These are phyloP conservation scores for Drosophila pseudoobscura DNA, from an alignment of 1,140 invertebrate genomes.

Conservation along the genomic window DNA sequence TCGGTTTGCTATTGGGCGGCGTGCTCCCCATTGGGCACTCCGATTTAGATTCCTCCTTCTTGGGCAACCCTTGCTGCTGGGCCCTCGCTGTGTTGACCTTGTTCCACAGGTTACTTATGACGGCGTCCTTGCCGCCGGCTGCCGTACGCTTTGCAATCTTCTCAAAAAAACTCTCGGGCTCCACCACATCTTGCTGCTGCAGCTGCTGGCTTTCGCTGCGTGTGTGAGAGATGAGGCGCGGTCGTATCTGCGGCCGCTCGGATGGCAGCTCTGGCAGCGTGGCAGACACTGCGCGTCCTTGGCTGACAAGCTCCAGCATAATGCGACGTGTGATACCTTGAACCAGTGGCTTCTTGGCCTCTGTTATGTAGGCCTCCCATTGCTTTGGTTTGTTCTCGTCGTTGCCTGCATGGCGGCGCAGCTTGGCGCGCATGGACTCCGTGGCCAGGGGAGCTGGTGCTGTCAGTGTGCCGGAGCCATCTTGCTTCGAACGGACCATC, in stretches of 20 bases:
- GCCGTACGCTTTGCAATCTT: slow-evolving; percentile 73
- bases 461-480: slow-evolving; percentile 31
- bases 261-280: slow-evolving; percentile 73
- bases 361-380: slow-evolving; percentile 60
- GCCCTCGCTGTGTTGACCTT: slow-evolving; percentile 67
- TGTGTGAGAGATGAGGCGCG: slow-evolving; percentile 60
- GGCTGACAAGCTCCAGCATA: slow-evolving; percentile 61
- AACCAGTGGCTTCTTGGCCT: slow-evolving; percentile 51
- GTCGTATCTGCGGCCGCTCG: slow-evolving; percentile 72
- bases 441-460: slow-evolving; percentile 10
- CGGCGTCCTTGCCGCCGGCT: slow-evolving; percentile 62
- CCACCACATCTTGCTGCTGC: slow-evolving; percentile 27
- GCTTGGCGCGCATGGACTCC: slow-evolving; percentile 60
- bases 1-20: too few species aligned
- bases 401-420: slow-evolving; percentile 45
- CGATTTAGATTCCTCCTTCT: background rate
- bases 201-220: slow-evolving; percentile 53
- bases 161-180: slow-evolving; percentile 68
- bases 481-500: slow-evolving; percentile 84
- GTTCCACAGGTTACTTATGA: slow-evolving; percentile 64
- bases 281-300: slow-evolving; percentile 67
- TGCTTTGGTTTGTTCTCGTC: slow-evolving; percentile 55
- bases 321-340: slow-evolving; percentile 62
- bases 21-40: slow-evolving; percentile 1
- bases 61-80: slow-evolving; percentile 33